These are phyloP conservation scores for Morus bassanus DNA, from an alignment of 2,797 vertebrate species.

Conservation along the genomic window DNA sequence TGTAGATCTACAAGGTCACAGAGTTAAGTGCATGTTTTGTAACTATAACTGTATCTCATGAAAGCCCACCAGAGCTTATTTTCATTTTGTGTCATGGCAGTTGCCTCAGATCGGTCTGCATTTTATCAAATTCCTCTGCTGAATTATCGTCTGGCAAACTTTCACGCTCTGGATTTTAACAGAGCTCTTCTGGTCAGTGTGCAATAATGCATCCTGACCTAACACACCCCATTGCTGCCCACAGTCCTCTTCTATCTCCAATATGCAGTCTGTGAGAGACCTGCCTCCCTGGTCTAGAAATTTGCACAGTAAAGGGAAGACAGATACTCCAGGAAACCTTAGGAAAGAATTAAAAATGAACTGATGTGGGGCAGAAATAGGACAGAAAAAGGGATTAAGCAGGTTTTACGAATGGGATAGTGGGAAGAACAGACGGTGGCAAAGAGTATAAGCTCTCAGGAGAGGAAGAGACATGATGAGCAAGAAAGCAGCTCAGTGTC, in stretches of 20 bases:
- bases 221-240: background rate
- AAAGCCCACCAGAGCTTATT: background rate
- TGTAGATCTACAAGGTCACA: background rate
- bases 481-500: background rate
- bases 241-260: background rate
- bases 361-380: background rate
- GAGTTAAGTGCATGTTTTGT: background rate
- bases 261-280: background rate
- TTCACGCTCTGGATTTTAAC: background rate
- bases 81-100: background rate
- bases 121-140: background rate
- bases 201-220: background rate
- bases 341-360: background rate
- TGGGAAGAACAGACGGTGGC: background rate
- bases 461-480: background rate
- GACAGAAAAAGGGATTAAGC: background rate
- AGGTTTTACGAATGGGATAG: background rate
- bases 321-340: background rate
- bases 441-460: background rate
- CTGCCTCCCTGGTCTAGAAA: background rate
- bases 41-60: background rate
- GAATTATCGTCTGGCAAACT: background rate
- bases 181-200: background rate
- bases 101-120: background rate
- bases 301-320: constrained; percentile 10